Evolutionary conservation across 2,888 invertebrate genomes (phyloP).

Genomic region (Leptinotarsa juncta): DNA sequence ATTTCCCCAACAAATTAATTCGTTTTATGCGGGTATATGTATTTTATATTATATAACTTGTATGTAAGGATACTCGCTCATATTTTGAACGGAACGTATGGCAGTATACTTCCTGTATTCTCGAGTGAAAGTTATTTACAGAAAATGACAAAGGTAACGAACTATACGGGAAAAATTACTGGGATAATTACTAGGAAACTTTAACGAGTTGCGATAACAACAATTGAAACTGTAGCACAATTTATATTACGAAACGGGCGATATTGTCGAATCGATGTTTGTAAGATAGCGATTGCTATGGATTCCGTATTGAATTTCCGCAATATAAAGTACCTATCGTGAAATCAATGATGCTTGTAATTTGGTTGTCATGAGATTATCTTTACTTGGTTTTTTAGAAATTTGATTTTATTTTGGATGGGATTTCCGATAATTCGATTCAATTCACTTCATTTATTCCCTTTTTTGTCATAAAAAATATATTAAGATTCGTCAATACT

Average conservation of each 20-base stretch:
- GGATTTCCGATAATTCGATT: background rate
- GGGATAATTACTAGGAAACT: constrained; percentile 30
- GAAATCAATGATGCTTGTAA: background rate
- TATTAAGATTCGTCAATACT: too few relatives aligned
- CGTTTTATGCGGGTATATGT: background rate
- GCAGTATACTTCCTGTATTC: background rate
- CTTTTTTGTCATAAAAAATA: too few relatives aligned
- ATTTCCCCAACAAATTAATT: too few relatives aligned
- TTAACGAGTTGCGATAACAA: constrained; percentile 1
- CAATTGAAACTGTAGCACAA: constrained; percentile 17
- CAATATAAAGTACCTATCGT: constrained; percentile 1
- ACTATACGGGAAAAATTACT: constrained; percentile 22
- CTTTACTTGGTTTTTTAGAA: background rate
- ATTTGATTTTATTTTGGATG: background rate
- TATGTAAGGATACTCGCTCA: background rate
- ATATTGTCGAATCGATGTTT: constrained; percentile 2
- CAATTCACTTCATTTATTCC: too few relatives aligned
- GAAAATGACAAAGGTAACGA: constrained; percentile 20
- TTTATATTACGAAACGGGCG: constrained; percentile 21
- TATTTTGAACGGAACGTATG: background rate
- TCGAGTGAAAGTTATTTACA: constrained; percentile 29
- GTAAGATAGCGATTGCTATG: background rate
- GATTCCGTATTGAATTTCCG: constrained; percentile 11
- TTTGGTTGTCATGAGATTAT: background rate
- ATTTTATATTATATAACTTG: background rate